Evolutionary conservation across 1,140 invertebrate species (phyloP), one percentile per base, ranked within the genome.

Genomic region (Caenorhabditis remanei): DNA sequence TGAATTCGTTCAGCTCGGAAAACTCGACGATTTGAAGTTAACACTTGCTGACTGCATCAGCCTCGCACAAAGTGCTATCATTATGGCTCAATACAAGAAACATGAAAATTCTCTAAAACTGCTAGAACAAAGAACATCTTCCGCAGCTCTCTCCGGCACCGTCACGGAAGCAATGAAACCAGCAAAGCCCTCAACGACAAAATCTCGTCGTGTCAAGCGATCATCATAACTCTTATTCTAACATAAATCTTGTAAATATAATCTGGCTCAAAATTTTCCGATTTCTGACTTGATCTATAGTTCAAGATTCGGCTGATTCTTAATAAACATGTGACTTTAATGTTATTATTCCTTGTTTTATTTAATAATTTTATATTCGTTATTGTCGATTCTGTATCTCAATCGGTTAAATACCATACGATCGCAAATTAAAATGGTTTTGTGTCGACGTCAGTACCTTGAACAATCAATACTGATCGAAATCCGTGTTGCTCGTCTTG

Each of bases 1-100:
- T 14, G 71, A 50, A 21, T 79, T 79, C 24, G 71, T 79, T 24
- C 71, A 19, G n/a, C n/a, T 79, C n/a, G 71, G 71, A 50, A 79
- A 79, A 13, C 71, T 79, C 43, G 71, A 79, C 19, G 71, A 79
- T 8, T 50, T 46, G n/a, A 21, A 14, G 4, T 53, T 79, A 50
- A 50, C 71, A 11, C 0, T 79, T 9, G 46, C 43, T 41, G 71
- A 79, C 11, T 32, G 21, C n/a, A 50, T 79, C 11, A 21, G 4
- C 8, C 71, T 79, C 11, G 13, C 46, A 24, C 19, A 48, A 21
- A 6, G 6, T n/a, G 46, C 46, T n/a, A 43, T 53, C 9, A 32
- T 24, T 14, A 24, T 50, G 43, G n/a, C 71, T 9, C 50, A 79
- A 50, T 53, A 14, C n/a, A 13, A 50, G 8, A 40, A 79, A 11